Evolutionary conservation across 2,888 invertebrate species (phyloP).

Genomic region (Apoda limacodes): DNA sequence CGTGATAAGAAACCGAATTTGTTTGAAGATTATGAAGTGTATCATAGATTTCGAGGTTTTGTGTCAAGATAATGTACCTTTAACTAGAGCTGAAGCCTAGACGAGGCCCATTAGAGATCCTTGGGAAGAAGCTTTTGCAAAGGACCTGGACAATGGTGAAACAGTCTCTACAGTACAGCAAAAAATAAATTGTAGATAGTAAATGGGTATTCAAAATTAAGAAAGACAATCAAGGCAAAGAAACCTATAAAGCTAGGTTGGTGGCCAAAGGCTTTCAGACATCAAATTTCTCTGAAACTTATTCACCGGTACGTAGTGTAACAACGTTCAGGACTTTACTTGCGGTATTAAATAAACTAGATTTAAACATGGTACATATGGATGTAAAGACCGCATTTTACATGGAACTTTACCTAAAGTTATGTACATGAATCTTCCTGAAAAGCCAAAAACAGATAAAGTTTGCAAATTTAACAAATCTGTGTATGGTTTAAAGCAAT

Average conservation of each 20-base stretch:
- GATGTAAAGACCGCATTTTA: constrained; percentile 6
- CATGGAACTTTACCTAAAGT: constrained; percentile 4
- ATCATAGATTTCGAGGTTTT: too few species aligned
- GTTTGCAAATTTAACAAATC: constrained; percentile 6
- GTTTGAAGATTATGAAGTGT: too few species aligned
- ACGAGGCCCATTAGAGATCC: too few species aligned
- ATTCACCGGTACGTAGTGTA: constrained; percentile 6
- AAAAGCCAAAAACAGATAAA: constrained; percentile 9
- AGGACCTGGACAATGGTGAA: too few species aligned
- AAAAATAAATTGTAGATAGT: too few species aligned
- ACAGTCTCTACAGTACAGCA: too few species aligned
- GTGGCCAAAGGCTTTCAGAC: constrained; percentile 6
- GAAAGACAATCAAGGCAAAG: too few species aligned
- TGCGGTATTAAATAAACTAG: constrained; percentile 4
- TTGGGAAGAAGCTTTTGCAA: too few species aligned
- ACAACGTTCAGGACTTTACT: constrained; percentile 4
- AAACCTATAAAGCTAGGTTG: constrained; percentile 6
- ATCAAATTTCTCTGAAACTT: constrained; percentile 3
- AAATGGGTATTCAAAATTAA: too few species aligned
- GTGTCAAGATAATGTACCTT: too few species aligned
- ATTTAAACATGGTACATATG: constrained; percentile 6
- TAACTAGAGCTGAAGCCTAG: too few species aligned
- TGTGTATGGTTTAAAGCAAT: constrained; percentile 8
- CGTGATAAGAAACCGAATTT: too few species aligned
- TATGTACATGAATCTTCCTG: constrained; percentile 4